A percentile compares a stretch with the other conserved stretches of the same genome.
phyloP scores from a whole-genome alignment of 2,888 invertebrate genomes.

The Theretra japonica region DNA sequence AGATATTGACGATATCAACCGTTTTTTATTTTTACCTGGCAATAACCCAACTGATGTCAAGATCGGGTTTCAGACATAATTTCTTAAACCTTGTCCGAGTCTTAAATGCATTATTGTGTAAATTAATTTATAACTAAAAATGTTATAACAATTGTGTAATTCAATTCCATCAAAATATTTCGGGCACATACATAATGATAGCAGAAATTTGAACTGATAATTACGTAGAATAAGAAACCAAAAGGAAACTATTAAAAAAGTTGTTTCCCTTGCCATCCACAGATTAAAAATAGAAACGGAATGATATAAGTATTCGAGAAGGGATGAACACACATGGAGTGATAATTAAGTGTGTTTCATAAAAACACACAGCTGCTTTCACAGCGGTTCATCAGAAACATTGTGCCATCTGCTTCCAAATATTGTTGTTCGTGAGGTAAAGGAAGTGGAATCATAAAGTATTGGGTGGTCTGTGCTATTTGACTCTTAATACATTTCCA shows the following conservation, averaged over 20 bases:
- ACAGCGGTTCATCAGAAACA: conserved; percentile 49
- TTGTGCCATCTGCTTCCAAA: conserved; percentile 9
- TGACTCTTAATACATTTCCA: too few relatives aligned
- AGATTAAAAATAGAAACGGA: conserved; percentile 21
- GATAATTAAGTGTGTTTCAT: conserved; percentile 47
- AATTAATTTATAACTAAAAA: too few relatives aligned
- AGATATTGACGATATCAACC: neutral
- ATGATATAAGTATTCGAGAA: conserved; percentile 37
- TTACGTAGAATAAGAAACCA: neutral
- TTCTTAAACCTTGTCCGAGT: too few relatives aligned
- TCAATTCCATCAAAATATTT: too few relatives aligned
- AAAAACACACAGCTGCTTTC: conserved; percentile 44
- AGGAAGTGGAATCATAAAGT: neutral
- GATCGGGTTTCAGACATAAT: too few relatives aligned
- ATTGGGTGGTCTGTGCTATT: neutral
- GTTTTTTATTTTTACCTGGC: neutral
- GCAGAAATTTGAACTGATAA: neutral
- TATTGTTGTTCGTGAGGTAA: neutral
- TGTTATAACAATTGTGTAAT: too few relatives aligned
- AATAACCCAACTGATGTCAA: neutral
- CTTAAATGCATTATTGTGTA: too few relatives aligned
- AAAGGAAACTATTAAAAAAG: conserved; percentile 20
- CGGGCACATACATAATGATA: too few relatives aligned
- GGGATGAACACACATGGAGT: conserved; percentile 44
- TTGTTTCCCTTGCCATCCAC: conserved; percentile 8